Evolutionary conservation across 2,888 invertebrate species (phyloP).

Genomic region (Temnothorax rugatulus): DNA sequence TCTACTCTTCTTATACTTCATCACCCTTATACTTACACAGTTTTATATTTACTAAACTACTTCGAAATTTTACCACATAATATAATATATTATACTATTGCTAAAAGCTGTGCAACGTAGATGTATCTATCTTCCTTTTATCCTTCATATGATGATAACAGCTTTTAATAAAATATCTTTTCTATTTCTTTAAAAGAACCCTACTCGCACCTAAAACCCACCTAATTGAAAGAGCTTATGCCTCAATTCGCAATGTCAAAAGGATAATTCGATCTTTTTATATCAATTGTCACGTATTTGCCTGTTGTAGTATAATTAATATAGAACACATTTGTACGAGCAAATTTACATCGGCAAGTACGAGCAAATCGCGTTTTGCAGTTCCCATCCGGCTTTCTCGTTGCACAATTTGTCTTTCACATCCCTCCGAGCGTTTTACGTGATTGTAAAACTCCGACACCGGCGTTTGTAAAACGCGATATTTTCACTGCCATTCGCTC

Average conservation of each 20-base stretch:
- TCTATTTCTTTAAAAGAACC: background rate
- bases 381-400: slow-evolving; percentile 28
- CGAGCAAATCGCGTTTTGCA: slow-evolving; percentile 15
- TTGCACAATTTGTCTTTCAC: slow-evolving; percentile 51
- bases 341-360: slow-evolving; percentile 23
- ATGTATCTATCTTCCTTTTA: background rate
- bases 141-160: background rate
- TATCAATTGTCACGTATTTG: slow-evolving; percentile 16
- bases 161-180: slow-evolving; percentile 2
- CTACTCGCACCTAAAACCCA: background rate
- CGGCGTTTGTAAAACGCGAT: slow-evolving; percentile 26
- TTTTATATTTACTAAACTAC: slow-evolving; percentile 7
- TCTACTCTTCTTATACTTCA: background rate
- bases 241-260: background rate
- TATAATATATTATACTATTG: background rate
- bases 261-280: background rate
- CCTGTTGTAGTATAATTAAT: background rate
- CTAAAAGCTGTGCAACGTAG: background rate
- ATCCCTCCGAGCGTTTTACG: slow-evolving; percentile 34
- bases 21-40: background rate
- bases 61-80: background rate
- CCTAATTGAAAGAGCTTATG: background rate
- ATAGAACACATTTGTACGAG: slow-evolving; percentile 32
- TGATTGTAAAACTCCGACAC: slow-evolving; percentile 46
- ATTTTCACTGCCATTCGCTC: slow-evolving; percentile 46